Evolutionary conservation across 2,113 vertebrate genomes (phyloP).

Genomic region (Rostratula benghalensis): DNA sequence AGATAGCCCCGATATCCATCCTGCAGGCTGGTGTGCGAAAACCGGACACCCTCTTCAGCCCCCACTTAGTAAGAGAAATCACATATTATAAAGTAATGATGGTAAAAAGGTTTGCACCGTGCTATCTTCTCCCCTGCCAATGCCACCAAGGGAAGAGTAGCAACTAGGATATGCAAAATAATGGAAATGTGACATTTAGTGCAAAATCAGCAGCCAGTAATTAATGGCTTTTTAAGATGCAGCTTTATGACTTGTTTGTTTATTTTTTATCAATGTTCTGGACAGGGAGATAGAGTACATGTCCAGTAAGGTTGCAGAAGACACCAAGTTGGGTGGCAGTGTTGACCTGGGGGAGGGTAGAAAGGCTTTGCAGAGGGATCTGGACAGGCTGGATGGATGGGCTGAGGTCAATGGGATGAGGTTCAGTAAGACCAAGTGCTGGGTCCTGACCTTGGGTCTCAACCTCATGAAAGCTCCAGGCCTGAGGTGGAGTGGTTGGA

Average conservation of each 20-base stretch:
- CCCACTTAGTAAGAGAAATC: slow-evolving; percentile 80
- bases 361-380: too few species aligned
- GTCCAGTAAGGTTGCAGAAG: too few species aligned
- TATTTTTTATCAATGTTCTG: too few species aligned
- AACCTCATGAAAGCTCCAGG: too few species aligned
- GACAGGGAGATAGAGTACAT: too few species aligned
- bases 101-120: not conserved
- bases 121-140: not conserved
- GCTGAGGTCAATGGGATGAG: too few species aligned
- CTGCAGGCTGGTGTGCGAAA: slow-evolving; percentile 86
- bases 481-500: too few species aligned
- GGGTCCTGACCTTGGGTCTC: too few species aligned
- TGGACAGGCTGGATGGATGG: too few species aligned
- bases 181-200: slow-evolving; percentile 4
- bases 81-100: not conserved
- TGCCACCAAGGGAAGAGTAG: not conserved
- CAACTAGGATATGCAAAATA: not conserved
- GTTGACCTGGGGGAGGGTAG: too few species aligned
- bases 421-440: too few species aligned
- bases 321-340: too few species aligned
- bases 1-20: slow-evolving; percentile 85
- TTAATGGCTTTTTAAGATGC: not conserved
- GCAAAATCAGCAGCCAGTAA: not conserved
- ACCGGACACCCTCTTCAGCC: slow-evolving; percentile 85
- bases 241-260: not conserved